These are phyloP conservation scores for Zosterops pallidus DNA, from an alignment of 2,113 vertebrate genomes.

Conservation along the genomic window DNA sequence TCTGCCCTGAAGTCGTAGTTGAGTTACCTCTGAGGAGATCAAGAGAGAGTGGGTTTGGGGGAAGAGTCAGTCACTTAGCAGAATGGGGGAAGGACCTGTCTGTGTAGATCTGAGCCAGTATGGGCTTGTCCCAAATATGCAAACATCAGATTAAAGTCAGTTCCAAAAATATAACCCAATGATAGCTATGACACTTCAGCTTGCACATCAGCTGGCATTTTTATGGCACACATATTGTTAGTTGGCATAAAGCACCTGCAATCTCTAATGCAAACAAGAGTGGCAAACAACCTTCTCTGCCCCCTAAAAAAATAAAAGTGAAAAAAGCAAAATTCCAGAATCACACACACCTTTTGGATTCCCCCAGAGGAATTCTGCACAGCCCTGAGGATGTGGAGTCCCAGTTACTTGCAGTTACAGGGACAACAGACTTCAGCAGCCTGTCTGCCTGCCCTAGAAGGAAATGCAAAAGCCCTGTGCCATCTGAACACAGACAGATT, in stretches of 20 bases:
- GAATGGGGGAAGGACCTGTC: neutral
- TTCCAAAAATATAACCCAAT: neutral
- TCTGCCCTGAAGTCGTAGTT: neutral
- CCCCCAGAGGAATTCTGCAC: accelerated
- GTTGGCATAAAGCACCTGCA: neutral
- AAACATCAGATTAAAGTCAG: neutral
- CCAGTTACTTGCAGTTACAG: neutral
- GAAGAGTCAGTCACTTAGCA: neutral
- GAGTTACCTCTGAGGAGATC: neutral
- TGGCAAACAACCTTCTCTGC: neutral
- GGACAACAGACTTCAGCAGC: neutral
- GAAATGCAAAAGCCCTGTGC: neutral
- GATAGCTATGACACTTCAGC: neutral
- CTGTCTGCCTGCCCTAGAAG: neutral
- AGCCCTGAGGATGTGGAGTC: neutral
- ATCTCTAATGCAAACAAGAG: neutral
- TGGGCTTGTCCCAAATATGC: neutral
- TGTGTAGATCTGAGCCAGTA: neutral
- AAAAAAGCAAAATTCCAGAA: neutral
- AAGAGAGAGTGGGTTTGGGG: neutral
- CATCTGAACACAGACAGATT: neutral
- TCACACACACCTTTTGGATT: neutral
- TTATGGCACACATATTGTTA: neutral
- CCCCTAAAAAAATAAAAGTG: neutral
- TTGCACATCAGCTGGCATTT: neutral